These are phyloP conservation scores for Rhopilema esculentum DNA, from an alignment of 30 jellyfish, hydroid and myxozoan species.

Conservation along the genomic window DNA sequence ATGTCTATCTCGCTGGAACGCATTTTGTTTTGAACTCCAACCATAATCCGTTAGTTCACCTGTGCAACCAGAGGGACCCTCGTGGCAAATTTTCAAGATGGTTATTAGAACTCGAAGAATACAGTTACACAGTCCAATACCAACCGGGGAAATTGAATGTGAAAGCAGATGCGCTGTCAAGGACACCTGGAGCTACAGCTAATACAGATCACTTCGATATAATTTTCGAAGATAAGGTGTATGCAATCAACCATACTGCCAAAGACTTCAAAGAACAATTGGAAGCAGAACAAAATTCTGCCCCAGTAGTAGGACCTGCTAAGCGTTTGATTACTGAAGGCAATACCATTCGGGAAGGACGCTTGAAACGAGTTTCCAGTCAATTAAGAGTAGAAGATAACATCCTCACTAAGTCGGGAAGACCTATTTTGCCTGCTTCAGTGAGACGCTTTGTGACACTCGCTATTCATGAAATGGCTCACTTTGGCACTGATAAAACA, in stretches of 20 bases:
- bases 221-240: slow-evolving; percentile 23
- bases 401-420: slow-evolving; percentile 37
- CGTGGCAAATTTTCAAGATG: slow-evolving; percentile 34
- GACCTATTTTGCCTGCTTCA: slow-evolving; percentile 48
- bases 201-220: not conserved
- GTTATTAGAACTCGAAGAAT: slow-evolving; percentile 30
- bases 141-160: slow-evolving; percentile 12
- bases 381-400: slow-evolving; percentile 40
- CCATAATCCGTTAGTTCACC: slow-evolving; percentile 41
- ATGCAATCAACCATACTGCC: not conserved
- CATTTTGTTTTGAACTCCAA: slow-evolving; percentile 39
- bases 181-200: slow-evolving; percentile 13
- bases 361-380: slow-evolving; percentile 16
- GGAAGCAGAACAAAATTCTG: not conserved
- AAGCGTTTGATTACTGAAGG: not conserved
- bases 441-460: slow-evolving; percentile 7
- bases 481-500: slow-evolving; percentile 16
- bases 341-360: not conserved
- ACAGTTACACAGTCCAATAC: slow-evolving; percentile 2
- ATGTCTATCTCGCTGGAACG: slow-evolving; percentile 39
- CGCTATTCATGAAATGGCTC: slow-evolving; percentile 35
- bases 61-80: slow-evolving; percentile 20
- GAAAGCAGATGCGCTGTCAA: slow-evolving; percentile 51
- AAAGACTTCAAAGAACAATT: slow-evolving; percentile 1
- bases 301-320: not conserved